These are phyloP conservation scores for Chirona hameri DNA, from an alignment of 2,888 invertebrate genomes.

Conservation along the genomic window DNA sequence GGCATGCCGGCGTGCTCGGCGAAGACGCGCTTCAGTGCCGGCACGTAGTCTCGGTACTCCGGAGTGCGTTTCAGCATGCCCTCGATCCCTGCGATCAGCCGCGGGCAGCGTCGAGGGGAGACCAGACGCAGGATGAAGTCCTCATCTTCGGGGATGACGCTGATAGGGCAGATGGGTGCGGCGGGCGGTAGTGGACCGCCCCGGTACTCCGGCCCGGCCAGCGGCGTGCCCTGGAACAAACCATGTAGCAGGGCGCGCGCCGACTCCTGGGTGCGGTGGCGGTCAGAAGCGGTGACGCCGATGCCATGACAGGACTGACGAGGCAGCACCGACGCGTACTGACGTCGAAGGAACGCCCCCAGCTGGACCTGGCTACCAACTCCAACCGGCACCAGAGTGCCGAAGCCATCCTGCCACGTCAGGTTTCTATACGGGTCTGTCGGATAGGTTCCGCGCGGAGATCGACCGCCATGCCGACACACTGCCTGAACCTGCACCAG, in stretches of 20 bases:
- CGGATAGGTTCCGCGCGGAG: neutral
- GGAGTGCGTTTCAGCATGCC: neutral
- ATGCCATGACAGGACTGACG: neutral
- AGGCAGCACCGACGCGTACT: neutral
- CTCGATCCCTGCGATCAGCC: neutral
- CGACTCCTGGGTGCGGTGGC: conserved; percentile 5
- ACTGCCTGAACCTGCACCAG: conserved; percentile 4
- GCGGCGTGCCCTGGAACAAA: neutral
- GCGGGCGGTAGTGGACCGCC: neutral
- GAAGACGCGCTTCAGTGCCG: neutral
- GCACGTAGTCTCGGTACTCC: neutral
- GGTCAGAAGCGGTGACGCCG: neutral
- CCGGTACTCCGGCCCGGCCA: neutral
- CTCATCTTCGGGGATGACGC: neutral
- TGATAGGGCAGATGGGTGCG: neutral
- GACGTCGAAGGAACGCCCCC: neutral
- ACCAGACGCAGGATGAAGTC: neutral
- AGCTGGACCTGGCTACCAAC: neutral
- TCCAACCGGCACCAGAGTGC: neutral
- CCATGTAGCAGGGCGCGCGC: conserved; percentile 1
- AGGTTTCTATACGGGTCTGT: neutral
- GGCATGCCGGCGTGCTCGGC: neutral
- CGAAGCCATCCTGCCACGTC: neutral
- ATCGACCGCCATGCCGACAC: neutral
- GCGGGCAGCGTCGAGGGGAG: neutral